Evolutionary conservation across 2,888 invertebrate species (phyloP), one percentile per base, ranked within the genome.

Genomic region (Polylopha cassiicola): DNA sequence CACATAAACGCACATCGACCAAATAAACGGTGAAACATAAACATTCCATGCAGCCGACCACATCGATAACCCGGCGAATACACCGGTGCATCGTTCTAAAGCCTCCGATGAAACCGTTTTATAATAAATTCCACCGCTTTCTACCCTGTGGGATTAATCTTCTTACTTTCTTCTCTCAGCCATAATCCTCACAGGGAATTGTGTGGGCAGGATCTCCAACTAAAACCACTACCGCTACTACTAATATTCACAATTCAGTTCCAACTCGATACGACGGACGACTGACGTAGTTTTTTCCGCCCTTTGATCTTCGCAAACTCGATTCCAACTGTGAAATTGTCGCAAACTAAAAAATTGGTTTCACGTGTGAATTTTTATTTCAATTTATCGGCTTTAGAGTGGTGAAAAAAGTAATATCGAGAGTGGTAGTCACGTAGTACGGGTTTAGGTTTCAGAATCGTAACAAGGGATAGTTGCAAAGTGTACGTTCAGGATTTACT

Each of bases 101-200:
- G 63, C 67, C 58, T 65, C 61, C 61, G 60, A 72, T 60, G 69
- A 69, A 74, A 78, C 67, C 71, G 65, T 73, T 81, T 82, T 80
- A 80, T 81, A 79, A 81, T 81, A 82, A 79, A 80, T 80, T 80
- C 73, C 73, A 73, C 51, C 59, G 68, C 64, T 62, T 66, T 60
- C 67, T 70, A 69, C 70, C 73, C 73, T 65, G 65, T 64, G 79
- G 82, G 78, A 84, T 84, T 82, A 84, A 81, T 82, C 80, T 80
- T 74, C 81, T 80, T 80, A 79, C 79, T 82, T 82, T 80, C 78
- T 77, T 79, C 78, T 77, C 76, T 68, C 66, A 52, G 54, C 65
- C 65, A 65, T 80, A 77, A 84, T 79, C 78, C 80, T 70, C 72
- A 60, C 62, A 66, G 79, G 75, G 79, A 77, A 78, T 80, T 76